Evolutionary conservation across 2,113 vertebrate species (phyloP).

Genomic region (Corythornis cristatus): DNA sequence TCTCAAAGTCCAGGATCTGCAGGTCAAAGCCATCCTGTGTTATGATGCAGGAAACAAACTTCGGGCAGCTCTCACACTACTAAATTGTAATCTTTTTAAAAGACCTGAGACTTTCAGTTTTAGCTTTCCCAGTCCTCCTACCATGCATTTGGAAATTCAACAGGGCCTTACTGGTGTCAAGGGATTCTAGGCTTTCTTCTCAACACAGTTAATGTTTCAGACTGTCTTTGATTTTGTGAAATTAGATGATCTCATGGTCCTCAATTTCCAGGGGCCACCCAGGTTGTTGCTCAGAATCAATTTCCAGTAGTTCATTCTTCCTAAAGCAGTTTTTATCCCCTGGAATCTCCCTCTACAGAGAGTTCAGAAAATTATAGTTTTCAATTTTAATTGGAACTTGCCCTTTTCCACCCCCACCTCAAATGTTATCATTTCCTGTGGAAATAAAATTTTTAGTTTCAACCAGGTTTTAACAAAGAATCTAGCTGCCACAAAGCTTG

Average conservation of each 20-base stretch:
- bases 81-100: background rate
- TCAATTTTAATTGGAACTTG: background rate
- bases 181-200: slow-evolving; percentile 2
- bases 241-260: slow-evolving; percentile 35
- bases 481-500: slow-evolving; percentile 10
- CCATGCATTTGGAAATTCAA: background rate
- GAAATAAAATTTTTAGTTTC: slow-evolving; percentile 16
- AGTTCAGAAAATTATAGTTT: background rate
- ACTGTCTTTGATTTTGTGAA: slow-evolving; percentile 24
- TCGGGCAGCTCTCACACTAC: background rate
- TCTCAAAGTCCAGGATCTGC: background rate
- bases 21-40: background rate
- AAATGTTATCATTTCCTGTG: slow-evolving; percentile 15
- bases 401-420: background rate
- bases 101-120: background rate
- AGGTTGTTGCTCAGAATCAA: background rate
- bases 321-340: background rate
- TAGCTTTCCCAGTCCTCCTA: background rate
- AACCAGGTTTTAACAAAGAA: background rate
- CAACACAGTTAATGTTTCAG: background rate
- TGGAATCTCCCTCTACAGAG: background rate
- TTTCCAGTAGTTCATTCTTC: background rate
- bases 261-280: slow-evolving; percentile 32
- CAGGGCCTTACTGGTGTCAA: background rate
- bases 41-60: background rate